Evolutionary conservation across 2,797 vertebrate genomes (phyloP).

Genomic region (Paguma larvata): DNA sequence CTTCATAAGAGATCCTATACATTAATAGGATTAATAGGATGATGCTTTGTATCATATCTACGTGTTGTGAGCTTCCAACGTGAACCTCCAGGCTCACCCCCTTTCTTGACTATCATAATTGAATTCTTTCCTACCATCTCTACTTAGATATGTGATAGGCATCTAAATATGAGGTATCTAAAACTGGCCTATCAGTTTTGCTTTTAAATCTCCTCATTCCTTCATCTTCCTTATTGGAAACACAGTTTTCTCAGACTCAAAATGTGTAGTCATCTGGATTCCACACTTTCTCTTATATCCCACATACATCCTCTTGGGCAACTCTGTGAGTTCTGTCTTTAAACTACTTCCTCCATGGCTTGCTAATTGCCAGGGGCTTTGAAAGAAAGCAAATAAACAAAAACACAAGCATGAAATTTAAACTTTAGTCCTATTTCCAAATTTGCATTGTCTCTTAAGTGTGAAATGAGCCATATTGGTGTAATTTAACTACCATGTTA

Average conservation of each 20-base stretch:
- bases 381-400: background rate
- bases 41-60: background rate
- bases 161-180: background rate
- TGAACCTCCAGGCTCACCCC: background rate
- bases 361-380: background rate
- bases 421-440: constrained; percentile 4
- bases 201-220: background rate
- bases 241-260: background rate
- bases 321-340: background rate
- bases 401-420: background rate
- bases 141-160: background rate
- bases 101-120: background rate
- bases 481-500: background rate
- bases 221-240: background rate
- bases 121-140: background rate
- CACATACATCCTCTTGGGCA: background rate
- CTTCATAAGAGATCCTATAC: background rate
- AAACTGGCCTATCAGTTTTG: background rate
- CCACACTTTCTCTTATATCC: background rate
- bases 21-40: background rate
- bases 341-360: background rate
- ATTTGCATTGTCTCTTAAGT: background rate
- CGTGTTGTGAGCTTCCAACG: background rate
- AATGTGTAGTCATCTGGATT: background rate
- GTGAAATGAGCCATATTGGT: constrained; percentile 8